Base-by-base conservation (phyloP, 2,797 vertebrate genomes). In the Mycteria americana region DNA sequence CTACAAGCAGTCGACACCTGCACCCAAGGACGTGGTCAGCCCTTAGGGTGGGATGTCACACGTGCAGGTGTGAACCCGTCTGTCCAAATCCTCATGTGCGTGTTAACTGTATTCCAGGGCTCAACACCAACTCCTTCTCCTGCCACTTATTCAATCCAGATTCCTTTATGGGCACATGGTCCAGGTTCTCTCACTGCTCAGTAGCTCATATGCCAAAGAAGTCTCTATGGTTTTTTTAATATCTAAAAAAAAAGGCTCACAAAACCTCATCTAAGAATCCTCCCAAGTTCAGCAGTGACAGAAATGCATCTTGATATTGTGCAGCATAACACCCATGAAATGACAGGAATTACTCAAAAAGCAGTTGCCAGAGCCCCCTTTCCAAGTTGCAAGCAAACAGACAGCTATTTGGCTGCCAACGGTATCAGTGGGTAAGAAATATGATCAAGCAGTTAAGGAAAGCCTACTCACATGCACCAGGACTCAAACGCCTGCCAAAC, bases 51-150 rank as follows among this genome's bases (percentile, higher is more conserved):
- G 37, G 48, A n/a, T 9, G 27, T 41, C 39, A 43, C n/a, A 18
- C 4, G 4, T 7, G 22, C 13, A 25, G 25, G 18, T 13, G 19
- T 5, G 60, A 73, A 35, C 3, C 23, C 23, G 0, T 2, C 16
- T 3, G 18, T 16, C 23, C 56, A 54, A 37, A 67, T 9, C 45
- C 62, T 43, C 45, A 11, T 0, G 4, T 13, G 25, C 30, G 33
- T 21, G n/a, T 53, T 35, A 41, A 41, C 31, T n/a, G 23, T 5
- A 31, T 4, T 13, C 3, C 0, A 51, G 48, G 31, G 28, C 41
- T 64, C 69, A n/a, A 21, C 21, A 6, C 17, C 3, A 35, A 27
- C 35, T 35, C 24, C 35, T 41, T 18, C 72, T 80, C 24, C 73
- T n/a, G 60, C 21, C 28, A 18, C 54, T 76, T n/a, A 69, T 0